Percentiles rank a stretch among this genome's conserved stretches.
These are phyloP conservation scores for Lacerta agilis DNA, from an alignment of 2,797 vertebrate genomes.

Conservation along the genomic window DNA sequence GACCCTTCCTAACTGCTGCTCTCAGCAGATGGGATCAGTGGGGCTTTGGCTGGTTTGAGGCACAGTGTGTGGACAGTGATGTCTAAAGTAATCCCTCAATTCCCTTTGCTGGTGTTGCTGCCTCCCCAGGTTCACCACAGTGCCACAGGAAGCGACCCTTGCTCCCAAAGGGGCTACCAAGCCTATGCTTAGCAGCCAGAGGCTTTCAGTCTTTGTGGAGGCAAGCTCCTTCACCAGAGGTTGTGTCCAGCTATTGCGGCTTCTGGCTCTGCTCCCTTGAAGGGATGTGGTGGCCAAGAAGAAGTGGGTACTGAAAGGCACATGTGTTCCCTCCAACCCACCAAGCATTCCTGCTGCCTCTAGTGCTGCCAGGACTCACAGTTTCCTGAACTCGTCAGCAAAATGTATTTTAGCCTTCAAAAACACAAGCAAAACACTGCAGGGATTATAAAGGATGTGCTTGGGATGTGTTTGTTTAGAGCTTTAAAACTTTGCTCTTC, in stretches of 20 bases:
- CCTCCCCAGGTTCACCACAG: neutral
- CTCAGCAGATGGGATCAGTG: neutral
- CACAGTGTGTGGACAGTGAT: neutral
- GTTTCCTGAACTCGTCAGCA: neutral
- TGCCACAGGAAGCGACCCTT: neutral
- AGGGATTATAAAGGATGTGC: neutral
- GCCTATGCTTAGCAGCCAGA: neutral
- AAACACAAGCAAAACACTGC: neutral
- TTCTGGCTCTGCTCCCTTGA: neutral
- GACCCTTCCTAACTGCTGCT: no score
- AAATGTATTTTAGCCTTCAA: neutral
- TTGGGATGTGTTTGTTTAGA: no score
- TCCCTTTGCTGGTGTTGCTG: neutral
- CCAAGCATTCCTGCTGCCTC: neutral
- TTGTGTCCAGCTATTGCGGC: neutral
- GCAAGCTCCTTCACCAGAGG: neutral
- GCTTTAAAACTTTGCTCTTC: no score
- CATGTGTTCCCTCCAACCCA: neutral
- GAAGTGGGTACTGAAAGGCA: neutral
- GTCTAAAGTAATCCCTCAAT: neutral
- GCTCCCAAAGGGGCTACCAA: neutral
- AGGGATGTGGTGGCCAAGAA: neutral
- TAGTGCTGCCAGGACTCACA: neutral
- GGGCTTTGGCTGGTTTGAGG: neutral
- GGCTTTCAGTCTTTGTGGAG: neutral